These are phyloP conservation scores for Ametastegia equiseti DNA, from an alignment of 2,888 invertebrate species.

Conservation along the genomic window DNA sequence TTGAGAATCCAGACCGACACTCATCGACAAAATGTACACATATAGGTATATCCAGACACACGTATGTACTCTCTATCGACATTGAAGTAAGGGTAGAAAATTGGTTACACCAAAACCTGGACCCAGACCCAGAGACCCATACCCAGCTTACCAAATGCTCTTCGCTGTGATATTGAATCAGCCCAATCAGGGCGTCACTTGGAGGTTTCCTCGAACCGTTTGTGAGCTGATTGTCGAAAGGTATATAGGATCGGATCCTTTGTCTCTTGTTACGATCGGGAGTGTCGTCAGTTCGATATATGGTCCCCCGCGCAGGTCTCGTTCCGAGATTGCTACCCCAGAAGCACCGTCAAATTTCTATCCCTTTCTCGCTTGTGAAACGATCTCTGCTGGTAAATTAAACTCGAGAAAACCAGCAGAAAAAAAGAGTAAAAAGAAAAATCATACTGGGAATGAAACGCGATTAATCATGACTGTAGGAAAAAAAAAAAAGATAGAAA, in stretches of 20 bases:
- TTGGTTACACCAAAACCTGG: constrained; percentile 23
- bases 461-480: no score
- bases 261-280: constrained; percentile 26
- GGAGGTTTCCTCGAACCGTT: constrained; percentile 29
- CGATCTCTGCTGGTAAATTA: no score
- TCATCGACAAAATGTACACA: neutral
- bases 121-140: neutral
- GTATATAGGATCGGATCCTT: constrained; percentile 9
- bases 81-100: constrained; percentile 16
- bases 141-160: constrained; percentile 10
- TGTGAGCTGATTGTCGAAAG: constrained; percentile 19
- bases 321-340: neutral
- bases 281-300: neutral
- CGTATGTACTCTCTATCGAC: neutral
- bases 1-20: constrained; percentile 9
- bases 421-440: no score
- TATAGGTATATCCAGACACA: neutral
- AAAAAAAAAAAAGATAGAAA: no score
- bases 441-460: no score
- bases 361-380: no score
- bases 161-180: constrained; percentile 34
- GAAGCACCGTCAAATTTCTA: no score
- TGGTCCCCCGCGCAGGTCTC: neutral
- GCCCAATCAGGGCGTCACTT: constrained; percentile 29
- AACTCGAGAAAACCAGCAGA: no score